phyloP scores from a whole-genome alignment of 2,113 vertebrate species.

The Neotoma lepida region DNA sequence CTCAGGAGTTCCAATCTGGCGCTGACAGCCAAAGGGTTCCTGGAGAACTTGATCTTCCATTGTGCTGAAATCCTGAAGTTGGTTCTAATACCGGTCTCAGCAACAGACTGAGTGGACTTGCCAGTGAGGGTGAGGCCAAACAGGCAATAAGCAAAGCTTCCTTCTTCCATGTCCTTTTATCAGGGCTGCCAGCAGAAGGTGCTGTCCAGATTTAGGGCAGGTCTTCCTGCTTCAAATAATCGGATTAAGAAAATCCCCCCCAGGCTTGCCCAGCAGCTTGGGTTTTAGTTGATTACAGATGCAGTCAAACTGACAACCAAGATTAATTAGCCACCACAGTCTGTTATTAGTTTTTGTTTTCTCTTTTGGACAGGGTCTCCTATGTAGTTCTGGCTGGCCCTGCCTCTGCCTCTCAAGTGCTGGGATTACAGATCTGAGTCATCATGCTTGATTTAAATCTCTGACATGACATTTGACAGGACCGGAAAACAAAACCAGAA shows the following conservation, averaged over 20 bases:
- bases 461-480: not conserved
- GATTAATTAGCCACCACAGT: not conserved
- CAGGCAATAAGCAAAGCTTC: not conserved
- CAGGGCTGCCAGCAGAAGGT: not conserved
- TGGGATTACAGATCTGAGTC: not conserved
- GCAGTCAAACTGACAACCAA: not conserved
- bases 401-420: not conserved
- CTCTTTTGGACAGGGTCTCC: not conserved
- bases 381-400: not conserved
- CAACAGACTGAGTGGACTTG: not conserved
- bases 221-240: not conserved
- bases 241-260: not conserved
- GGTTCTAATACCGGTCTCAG: not conserved
- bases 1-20: not conserved
- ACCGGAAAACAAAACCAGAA: not conserved
- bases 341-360: not conserved
- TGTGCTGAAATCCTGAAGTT: not conserved
- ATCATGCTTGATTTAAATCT: not conserved
- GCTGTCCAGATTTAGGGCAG: not conserved
- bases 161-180: not conserved
- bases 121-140: not conserved
- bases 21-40: not conserved
- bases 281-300: not conserved
- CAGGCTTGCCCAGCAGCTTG: not conserved
- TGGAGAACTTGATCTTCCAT: not conserved